phyloP scores from a whole-genome alignment of 2,888 invertebrate species.

The Coronaproctus castanopsis region DNA sequence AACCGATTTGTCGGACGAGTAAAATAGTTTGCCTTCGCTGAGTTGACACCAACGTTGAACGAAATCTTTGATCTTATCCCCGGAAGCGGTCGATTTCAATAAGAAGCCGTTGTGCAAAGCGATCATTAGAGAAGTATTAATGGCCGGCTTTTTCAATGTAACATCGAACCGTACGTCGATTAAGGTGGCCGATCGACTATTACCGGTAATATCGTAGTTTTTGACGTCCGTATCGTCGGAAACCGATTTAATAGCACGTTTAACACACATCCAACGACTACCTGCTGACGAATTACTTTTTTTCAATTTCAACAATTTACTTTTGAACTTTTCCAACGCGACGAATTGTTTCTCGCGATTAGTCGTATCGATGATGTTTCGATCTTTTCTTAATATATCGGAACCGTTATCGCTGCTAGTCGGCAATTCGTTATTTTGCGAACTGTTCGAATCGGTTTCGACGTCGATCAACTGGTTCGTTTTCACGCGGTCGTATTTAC shows the following conservation, averaged over 20 bases:
- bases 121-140: conserved; percentile 28
- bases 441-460: not conserved
- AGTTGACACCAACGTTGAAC: conserved; percentile 50
- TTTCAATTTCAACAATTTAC: not conserved
- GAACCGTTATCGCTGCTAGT: not conserved
- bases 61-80: conserved; percentile 44
- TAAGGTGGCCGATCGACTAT: conserved; percentile 1
- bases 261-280: conserved; percentile 22
- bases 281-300: conserved; percentile 14
- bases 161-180: not conserved
- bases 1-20: conserved; percentile 51
- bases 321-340: not conserved
- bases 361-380: too few relatives aligned
- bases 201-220: too few relatives aligned
- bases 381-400: too few relatives aligned
- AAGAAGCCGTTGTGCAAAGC: conserved; percentile 40
- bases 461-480: not conserved
- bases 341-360: not conserved
- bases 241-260: conserved; percentile 20
- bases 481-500: too few relatives aligned
- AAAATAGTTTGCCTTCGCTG: conserved; percentile 47
- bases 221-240: too few relatives aligned
- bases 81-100: conserved; percentile 28
- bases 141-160: conserved; percentile 32
- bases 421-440: not conserved